Base-by-base conservation (phyloP, 2,797 vertebrate species). In the Muscicapa comitata region DNA sequence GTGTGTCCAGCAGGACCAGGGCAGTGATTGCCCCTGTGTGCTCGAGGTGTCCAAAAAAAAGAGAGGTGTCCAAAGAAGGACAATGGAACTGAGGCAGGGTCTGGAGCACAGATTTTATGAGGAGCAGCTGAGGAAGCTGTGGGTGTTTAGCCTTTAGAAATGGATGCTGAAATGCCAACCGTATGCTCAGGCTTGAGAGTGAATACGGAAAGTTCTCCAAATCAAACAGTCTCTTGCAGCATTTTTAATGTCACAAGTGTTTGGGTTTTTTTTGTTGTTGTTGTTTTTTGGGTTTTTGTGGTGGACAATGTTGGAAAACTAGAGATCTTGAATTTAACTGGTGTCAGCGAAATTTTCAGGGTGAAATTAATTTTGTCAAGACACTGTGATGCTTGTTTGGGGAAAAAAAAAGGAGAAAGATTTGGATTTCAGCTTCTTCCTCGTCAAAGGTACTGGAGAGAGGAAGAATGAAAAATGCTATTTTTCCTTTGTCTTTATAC, bases 281-380 rank as follows among this genome's bases (percentile, higher is more conserved):
- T 35, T 35, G 35, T 15, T 45, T 21, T 45, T 23, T 47, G 35
- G 35, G 35, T 47, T 24, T 24, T 47, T 47, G 25, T 38, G 37
- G 45, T 77, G 74, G 55, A n/a, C 63, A 51, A 71, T 91, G 55
- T 42, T 82, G 53, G 61, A 82, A 89, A 89, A 67, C 26, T 72
- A 73, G 81, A 85, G 78, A 70, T 68, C 45, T 57, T 65, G 80
- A 90, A 86, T 88, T 77, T 61, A 72, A 35, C 67, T 72, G 25
- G 23, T 47, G 45, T 23, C 21, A 47, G 21, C 23, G 13, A 47
- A 47, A 47, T 47, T 47, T 47, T 47, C 45, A 47, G 45, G 45
- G 12, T 47, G 45, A 47, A 47, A 47, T 47, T 47, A 6, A 47
- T 47, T 47, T 67, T 71, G 33, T 17, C 40, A 42, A 42, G 17